Percentiles rank a stretch among this genome's conserved stretches.
Evolutionary conservation across 2,888 invertebrate genomes (phyloP).

Genomic region (Pristionchus mayeri): DNA sequence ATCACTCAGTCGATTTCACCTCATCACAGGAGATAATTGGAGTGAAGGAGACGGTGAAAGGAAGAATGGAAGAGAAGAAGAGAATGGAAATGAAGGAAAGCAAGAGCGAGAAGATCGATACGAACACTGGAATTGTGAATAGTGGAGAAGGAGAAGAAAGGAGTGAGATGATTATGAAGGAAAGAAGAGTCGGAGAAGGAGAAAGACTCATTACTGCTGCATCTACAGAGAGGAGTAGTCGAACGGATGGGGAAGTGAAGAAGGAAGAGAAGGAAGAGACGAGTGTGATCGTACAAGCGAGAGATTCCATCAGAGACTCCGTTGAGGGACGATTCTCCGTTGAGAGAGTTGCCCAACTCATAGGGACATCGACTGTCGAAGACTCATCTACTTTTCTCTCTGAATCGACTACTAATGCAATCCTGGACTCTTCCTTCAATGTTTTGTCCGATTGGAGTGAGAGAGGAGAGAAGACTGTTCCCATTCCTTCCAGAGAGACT

Average conservation of each 20-base stretch:
- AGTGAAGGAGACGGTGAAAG: not conserved
- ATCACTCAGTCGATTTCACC: not conserved
- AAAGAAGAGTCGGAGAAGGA: not conserved
- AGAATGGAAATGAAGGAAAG: not conserved
- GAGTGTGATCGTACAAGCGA: not conserved
- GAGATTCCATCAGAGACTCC: slow-evolving; percentile 21
- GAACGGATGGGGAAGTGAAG: slow-evolving; percentile 4
- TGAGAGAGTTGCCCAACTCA: not conserved
- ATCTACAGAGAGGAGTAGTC: not conserved
- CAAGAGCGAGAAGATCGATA: not conserved
- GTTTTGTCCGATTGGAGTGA: not conserved
- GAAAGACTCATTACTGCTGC: not conserved
- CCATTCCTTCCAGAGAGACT: not conserved
- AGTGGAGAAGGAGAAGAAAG: not conserved
- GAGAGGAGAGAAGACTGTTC: not conserved
- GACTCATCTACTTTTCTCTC: not conserved
- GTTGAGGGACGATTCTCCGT: slow-evolving; percentile 24
- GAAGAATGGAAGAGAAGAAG: slow-evolving; percentile 10
- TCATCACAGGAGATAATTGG: not conserved
- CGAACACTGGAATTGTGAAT: not conserved
- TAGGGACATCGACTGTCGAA: not conserved
- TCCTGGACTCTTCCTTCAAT: not conserved
- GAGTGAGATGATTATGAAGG: not conserved
- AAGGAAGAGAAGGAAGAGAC: slow-evolving; percentile 33
- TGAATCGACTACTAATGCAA: not conserved